Evolutionary conservation across 2,797 vertebrate species (phyloP), one percentile per base, ranked within the genome.

Genomic region (Cheirogaleus major): DNA sequence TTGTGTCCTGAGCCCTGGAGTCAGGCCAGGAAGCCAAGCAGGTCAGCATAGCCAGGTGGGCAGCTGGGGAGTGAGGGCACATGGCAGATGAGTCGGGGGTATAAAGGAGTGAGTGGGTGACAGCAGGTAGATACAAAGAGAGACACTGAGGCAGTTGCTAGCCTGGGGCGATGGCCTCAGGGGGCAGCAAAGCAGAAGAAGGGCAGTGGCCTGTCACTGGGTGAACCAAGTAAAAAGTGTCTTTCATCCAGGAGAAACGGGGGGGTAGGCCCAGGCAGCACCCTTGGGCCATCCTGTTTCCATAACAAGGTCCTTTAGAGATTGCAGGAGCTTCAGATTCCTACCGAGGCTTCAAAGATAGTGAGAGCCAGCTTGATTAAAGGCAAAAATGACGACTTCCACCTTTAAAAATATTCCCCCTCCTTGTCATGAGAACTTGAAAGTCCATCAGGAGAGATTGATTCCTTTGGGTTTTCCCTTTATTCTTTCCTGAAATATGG

Each of bases 401-500:
- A 20, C 67, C 65, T 91, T 93, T 72, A 83, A 81, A 93, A 96
- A 65, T 81, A 79, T 55, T 78, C 73, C 59, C 38, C 41, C 13
- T 85, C 25, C 81, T 63, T 69, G 13, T 72, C 55, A 52, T 22
- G 76, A 93, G 69, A 72, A 89, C 75, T 79, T 95, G 69, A 93
- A 96, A 90, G 80, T 87, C 90, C 52, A n/a, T 69, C 81, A 93
- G 79, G 57, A 83, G 70, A 89, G 79, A 95, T 10, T n/a, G 50
- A 84, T 75, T 93, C 67, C 30, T 93, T 73, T 45, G 83, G 23
- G 5, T 43, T 94, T 89, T 86, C 70, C 80, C 67, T 96, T 84
- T 95, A 57, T 95, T 93, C 84, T 83, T 82, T 95, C 90, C 75
- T 67, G 78, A 93, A 88, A 91, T 48, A 55, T 27, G 65, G 18